A percentile compares a stretch with the other conserved stretches of the same genome.
Conservation (phyloP, 2,113 vertebrate genomes). For the Dunckerocampus dactyliophorus region DNA sequence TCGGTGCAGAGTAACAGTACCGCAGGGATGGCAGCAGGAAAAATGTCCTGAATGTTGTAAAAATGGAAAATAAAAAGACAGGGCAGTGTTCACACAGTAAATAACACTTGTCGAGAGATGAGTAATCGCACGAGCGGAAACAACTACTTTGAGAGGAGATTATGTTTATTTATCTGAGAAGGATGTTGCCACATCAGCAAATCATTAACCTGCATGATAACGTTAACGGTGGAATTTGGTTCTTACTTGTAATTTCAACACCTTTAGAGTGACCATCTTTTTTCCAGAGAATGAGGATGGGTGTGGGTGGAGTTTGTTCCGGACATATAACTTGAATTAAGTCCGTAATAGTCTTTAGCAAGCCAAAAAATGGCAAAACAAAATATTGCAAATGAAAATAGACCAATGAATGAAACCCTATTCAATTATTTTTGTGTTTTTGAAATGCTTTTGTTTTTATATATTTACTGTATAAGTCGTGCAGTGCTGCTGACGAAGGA, state of each 20-base stretch:
- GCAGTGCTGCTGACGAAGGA: too few species aligned
- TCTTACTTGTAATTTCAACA: not conserved
- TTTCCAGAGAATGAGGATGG: too few species aligned
- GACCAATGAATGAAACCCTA: too few species aligned
- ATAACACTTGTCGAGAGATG: slow-evolving; percentile 51
- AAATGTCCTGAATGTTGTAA: slow-evolving; percentile 50
- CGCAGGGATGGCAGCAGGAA: slow-evolving; percentile 59
- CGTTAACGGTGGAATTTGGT: not conserved
- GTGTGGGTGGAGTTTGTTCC: too few species aligned
- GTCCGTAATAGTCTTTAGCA: too few species aligned
- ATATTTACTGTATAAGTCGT: too few species aligned
- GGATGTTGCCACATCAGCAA: slow-evolving; percentile 17
- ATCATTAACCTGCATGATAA: not conserved
- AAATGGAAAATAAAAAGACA: slow-evolving; percentile 56
- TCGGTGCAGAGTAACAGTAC: slow-evolving; percentile 64
- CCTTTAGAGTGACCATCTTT: too few species aligned
- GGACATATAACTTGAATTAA: too few species aligned
- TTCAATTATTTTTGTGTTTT: too few species aligned
- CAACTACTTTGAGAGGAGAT: slow-evolving; percentile 33
- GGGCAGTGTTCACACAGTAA: slow-evolving; percentile 53
- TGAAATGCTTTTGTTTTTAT: too few species aligned
- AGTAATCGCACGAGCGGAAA: slow-evolving; percentile 38
- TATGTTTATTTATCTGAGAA: slow-evolving; percentile 26
- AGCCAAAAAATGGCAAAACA: too few species aligned
- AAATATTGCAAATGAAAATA: too few species aligned